Evolutionary conservation across 2,797 vertebrate species (phyloP), one percentile per base, ranked within the genome.

Genomic region (Gephyroberyx darwinii): DNA sequence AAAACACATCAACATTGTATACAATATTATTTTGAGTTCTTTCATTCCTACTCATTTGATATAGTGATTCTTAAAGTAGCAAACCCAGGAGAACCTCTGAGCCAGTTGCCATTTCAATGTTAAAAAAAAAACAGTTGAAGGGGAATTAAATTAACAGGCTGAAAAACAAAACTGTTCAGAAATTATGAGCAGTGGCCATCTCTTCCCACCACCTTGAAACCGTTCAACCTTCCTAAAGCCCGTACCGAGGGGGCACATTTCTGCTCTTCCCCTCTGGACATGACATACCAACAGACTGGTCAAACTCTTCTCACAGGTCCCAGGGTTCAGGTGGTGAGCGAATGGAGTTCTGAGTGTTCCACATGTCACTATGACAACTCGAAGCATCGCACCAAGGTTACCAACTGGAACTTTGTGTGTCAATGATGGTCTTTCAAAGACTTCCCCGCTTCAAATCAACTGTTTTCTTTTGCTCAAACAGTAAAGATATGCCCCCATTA

Each of bases 11-110:
- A 8, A 52, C 30, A 58, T 81, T 83, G 65, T 85, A 65, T 78
- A 53, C 26, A 45, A 60, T 52, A 20, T 48, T 70, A 65, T 79
- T 69, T 68, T 31, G 69, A 13, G 51, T 77, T 83, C 30, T 64
- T 19, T 65, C 17, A 26, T 61, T 56, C 3, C 14, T 17, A 39
- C 55, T 20, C 10, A 35, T 48, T 13, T 53, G 8, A 51, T 14
- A 55, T 72, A 48, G 68, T 53, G 5, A 70, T 51, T 57, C 53
- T 83, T 69, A 54, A 26, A 26, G 19, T 63, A 56, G 54, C 86
- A 90, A 90, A 89, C 92, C 92, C 92, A 94, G 92, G 89, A 92
- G 92, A 94, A 93, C 84, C 92, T 93, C 91, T 85, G 91, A 93
- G 89, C 90, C 87, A 74, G 87, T 90, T 88, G 89, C 90, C 81